phyloP scores from a whole-genome alignment of 2,113 vertebrate species.

The Hucho hucho region DNA sequence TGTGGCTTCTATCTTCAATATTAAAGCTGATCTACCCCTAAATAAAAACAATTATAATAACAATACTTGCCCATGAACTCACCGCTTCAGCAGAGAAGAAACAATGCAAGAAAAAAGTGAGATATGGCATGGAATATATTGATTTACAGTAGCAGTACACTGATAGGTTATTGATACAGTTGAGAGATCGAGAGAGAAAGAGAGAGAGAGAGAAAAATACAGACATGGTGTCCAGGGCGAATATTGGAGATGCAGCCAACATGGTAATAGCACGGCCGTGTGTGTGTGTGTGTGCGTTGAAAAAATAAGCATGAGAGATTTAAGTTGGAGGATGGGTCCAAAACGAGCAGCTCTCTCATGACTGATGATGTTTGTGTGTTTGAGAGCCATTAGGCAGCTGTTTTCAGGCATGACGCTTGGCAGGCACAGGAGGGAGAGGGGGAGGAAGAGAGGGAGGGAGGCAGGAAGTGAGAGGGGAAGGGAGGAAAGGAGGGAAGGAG shows the following conservation, averaged over 20 bases:
- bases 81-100: no score
- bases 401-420: conserved; percentile 39
- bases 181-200: not conserved
- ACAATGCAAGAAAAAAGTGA: no score
- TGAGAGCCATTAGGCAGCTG: conserved; percentile 51
- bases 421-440: not conserved
- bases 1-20: no score
- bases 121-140: no score
- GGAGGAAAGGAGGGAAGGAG: not conserved
- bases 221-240: no score
- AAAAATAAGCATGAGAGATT: conserved; percentile 44
- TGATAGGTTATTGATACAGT: no score
- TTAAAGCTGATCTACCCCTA: no score
- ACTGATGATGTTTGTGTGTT: conserved; percentile 48
- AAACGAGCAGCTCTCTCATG: conserved; percentile 31
- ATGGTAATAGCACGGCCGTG: not conserved
- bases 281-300: not conserved
- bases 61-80: no score
- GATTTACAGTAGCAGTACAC: no score
- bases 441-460: not conserved
- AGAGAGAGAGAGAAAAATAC: no score
- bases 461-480: not conserved
- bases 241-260: not conserved
- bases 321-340: conserved; percentile 32
- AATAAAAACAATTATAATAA: no score